Base-by-base conservation (phyloP, 2,888 invertebrate genomes). In the Athalia rosae region DNA sequence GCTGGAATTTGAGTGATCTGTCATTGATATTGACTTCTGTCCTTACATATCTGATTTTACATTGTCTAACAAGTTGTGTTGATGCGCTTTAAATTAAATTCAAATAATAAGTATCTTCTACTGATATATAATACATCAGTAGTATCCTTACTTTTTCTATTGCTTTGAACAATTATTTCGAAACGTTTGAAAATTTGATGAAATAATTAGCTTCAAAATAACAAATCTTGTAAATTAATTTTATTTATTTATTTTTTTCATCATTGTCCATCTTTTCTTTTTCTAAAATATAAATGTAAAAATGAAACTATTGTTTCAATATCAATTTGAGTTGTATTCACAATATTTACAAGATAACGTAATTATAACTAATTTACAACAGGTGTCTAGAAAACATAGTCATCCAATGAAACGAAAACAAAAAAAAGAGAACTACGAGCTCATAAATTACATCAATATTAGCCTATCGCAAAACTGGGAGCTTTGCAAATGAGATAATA, bases 271-370 rank as follows among this genome's bases (percentile, higher is more conserved):
- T 48, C 47, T 47, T 50, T 78, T 76, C 63, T 47, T 64, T 15
- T 41, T 78, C 58, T 78, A 64, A 78, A 48, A 76, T 78, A 78
- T 76, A 78, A 76, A 78, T 63, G 78, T 78, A 78, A 78, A 78
- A 76, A 78, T 78, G 78, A 76, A 77, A 76, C 77, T 7, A 41
- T 50, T 58, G 77, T 48, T 78, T 76, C 76, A 63, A 78, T 76
- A 76, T 76, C 41, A 64, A 76, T 76, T 76, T 76, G n/a, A 78
- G 63, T 63, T 78, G 47, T 76, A 78, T 78, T 63, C 76, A 78
- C 78, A 78, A 47, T 78, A 78, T 78, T 76, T 78, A 78, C 78
- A 78, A n/a, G 15, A 58, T 59, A 76, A 56, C 13, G 41, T n/a
- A 15, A n/a, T 28, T 58, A 59, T 45, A 41, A n/a, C 13, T 28